phyloP scores from a whole-genome alignment of 2,888 invertebrate genomes.

The Timema podura region DNA sequence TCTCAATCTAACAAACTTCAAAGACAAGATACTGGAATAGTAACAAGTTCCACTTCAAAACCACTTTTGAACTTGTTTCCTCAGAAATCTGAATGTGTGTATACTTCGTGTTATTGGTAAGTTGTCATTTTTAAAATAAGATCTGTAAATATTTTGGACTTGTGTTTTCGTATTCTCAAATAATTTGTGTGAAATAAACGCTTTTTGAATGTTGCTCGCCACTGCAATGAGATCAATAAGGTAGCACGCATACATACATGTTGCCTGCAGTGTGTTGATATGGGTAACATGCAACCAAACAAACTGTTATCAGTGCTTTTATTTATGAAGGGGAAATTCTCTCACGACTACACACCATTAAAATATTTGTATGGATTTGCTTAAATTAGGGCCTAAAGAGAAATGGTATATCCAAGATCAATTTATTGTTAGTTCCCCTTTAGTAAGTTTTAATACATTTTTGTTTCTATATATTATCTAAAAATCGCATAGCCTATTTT shows the following conservation, averaged over 20 bases:
- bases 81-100: slow-evolving; percentile 64
- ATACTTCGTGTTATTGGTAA: slow-evolving; percentile 85
- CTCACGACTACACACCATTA: too few species aligned
- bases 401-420: too few species aligned
- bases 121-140: slow-evolving; percentile 37
- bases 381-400: too few species aligned
- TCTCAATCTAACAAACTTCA: slow-evolving; percentile 28
- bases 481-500: too few species aligned
- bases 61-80: slow-evolving; percentile 28
- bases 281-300: too few species aligned
- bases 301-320: too few species aligned
- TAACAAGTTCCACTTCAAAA: slow-evolving; percentile 29
- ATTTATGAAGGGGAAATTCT: too few species aligned
- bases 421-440: too few species aligned
- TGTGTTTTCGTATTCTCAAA: slow-evolving; percentile 31
- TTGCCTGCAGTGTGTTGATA: slow-evolving; percentile 23
- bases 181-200: slow-evolving; percentile 18
- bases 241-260: slow-evolving; percentile 26
- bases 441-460: too few species aligned
- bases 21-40: slow-evolving; percentile 30
- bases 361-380: too few species aligned
- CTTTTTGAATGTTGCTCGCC: slow-evolving; percentile 22
- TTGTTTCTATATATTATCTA: too few species aligned
- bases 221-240: slow-evolving; percentile 27
- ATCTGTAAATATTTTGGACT: slow-evolving; percentile 11